A percentile compares a stretch with the other conserved stretches of the same genome.
Conservation (phyloP, 2,888 invertebrate species). For the Tipula unca region DNA sequence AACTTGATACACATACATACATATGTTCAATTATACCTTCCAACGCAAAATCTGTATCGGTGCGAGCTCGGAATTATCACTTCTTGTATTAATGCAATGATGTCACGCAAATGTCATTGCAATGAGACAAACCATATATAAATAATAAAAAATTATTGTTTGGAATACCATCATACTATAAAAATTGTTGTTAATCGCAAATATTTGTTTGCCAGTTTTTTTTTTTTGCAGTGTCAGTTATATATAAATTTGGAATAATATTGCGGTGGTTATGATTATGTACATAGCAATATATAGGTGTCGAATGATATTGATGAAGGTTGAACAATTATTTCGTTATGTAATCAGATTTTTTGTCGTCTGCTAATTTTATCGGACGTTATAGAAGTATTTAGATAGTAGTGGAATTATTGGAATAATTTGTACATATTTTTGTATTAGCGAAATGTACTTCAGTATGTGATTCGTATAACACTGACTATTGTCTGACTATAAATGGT, state of each 20-base stretch:
- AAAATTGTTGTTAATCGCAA: background rate
- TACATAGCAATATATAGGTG: background rate
- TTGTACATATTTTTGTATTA: too few species aligned
- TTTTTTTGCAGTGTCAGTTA: background rate
- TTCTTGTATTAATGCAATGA: background rate
- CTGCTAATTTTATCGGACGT: too few species aligned
- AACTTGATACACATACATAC: too few species aligned
- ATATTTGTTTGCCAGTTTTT: background rate
- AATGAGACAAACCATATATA: background rate
- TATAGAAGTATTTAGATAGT: too few species aligned
- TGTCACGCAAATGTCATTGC: background rate
- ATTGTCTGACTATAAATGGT: too few species aligned
- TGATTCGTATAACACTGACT: too few species aligned
- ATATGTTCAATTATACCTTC: too few species aligned
- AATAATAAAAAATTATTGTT: background rate
- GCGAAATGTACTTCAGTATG: too few species aligned
- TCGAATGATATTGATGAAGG: background rate
- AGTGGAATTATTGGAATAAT: too few species aligned
- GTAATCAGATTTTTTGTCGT: background rate
- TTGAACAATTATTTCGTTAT: background rate
- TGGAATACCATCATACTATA: background rate
- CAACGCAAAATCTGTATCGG: too few species aligned
- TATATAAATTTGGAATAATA: background rate
- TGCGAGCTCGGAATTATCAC: too few species aligned
- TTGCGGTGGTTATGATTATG: background rate